Evolutionary conservation across 2,797 vertebrate species (phyloP).

Genomic region (Pelodytes ibericus): DNA sequence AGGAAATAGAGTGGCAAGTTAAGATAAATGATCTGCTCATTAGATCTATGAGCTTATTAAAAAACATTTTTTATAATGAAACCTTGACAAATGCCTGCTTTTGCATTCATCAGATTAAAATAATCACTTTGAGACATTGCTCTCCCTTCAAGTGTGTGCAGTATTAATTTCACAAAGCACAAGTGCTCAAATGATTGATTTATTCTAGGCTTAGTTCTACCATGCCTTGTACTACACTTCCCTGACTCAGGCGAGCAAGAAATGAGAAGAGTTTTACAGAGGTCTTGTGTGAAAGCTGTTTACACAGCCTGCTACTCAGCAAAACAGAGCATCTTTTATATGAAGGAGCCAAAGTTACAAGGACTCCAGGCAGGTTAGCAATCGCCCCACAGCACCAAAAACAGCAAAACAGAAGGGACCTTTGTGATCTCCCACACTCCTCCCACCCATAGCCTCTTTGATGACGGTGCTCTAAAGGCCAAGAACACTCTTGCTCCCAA

Average conservation of each 20-base stretch:
- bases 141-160: too few species aligned
- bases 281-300: slow-evolving; percentile 37
- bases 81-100: too few species aligned
- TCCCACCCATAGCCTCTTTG: slow-evolving; percentile 28
- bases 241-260: slow-evolving; percentile 13
- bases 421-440: slow-evolving; percentile 30
- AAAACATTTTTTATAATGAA: too few species aligned
- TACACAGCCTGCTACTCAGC: slow-evolving; percentile 13
- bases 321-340: slow-evolving; percentile 52
- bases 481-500: slow-evolving; percentile 11
- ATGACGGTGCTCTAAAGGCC: slow-evolving; percentile 23
- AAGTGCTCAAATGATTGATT: too few species aligned
- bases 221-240: slow-evolving; percentile 24
- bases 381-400: slow-evolving; percentile 28
- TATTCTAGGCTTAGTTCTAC: background rate
- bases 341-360: slow-evolving; percentile 12
- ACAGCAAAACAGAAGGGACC: slow-evolving; percentile 35
- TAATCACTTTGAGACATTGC: too few species aligned
- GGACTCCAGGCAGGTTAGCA: slow-evolving; percentile 29
- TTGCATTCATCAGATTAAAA: too few species aligned
- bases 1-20: too few species aligned
- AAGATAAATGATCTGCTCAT: too few species aligned
- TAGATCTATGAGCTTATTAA: too few species aligned
- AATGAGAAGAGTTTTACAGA: slow-evolving; percentile 24
- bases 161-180: too few species aligned